These are phyloP conservation scores for Tenthredo amoena DNA, from an alignment of 2,888 invertebrate species.

Conservation along the genomic window DNA sequence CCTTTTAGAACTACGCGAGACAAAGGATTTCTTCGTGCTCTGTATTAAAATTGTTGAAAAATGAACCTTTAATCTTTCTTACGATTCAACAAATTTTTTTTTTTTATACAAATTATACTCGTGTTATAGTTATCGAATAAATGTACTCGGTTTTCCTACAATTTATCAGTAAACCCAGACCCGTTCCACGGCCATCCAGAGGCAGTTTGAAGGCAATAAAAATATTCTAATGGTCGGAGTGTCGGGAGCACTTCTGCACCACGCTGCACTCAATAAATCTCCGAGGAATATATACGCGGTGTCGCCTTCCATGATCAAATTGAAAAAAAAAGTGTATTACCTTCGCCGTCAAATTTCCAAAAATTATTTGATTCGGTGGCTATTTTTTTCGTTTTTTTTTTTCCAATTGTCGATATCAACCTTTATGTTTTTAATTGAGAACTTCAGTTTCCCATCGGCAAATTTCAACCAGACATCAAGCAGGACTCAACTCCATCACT, in stretches of 20 bases:
- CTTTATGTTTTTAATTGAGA: background rate
- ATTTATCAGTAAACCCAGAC: conserved; percentile 8
- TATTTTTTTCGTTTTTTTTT: background rate
- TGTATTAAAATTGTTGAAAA: background rate
- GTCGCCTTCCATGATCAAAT: background rate
- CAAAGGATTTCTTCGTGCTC: background rate
- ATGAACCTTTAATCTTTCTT: background rate
- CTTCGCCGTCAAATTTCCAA: background rate
- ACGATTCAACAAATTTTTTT: background rate
- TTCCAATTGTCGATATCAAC: background rate
- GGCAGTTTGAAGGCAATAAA: conserved; percentile 9
- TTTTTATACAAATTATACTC: background rate
- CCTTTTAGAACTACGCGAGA: background rate
- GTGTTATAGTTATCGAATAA: background rate
- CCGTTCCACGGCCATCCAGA: background rate
- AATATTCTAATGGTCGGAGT: background rate
- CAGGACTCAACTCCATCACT: background rate
- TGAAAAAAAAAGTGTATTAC: background rate
- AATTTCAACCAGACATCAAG: background rate
- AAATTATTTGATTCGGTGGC: background rate
- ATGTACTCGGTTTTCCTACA: background rate
- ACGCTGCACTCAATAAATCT: background rate
- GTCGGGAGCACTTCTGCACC: background rate
- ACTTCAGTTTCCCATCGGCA: background rate
- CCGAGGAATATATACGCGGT: background rate